Conservation (phyloP, 2,888 invertebrate species). For the Tyria jacobaeae region DNA sequence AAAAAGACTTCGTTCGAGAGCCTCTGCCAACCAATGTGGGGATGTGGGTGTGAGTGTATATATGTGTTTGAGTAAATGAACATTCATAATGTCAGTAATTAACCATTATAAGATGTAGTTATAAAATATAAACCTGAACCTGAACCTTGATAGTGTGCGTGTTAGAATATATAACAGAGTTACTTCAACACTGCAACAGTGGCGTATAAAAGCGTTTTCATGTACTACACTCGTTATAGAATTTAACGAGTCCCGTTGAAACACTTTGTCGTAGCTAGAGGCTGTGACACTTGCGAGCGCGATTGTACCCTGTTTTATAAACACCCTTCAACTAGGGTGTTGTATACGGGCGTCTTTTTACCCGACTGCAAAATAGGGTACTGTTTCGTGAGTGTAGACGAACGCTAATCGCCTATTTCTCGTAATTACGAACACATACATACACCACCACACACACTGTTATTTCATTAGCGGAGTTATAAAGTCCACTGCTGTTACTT, state of each 20-base stretch:
- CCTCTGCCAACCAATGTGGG: too few relatives aligned
- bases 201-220: constrained; percentile 40
- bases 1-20: too few relatives aligned
- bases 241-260: constrained; percentile 45
- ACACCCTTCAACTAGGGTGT: not conserved
- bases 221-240: constrained; percentile 45
- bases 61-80: too few relatives aligned
- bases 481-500: too few relatives aligned
- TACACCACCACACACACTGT: too few relatives aligned
- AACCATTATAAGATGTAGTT: too few relatives aligned
- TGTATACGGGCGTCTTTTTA: constrained; percentile 7
- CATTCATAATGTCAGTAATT: not conserved
- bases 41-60: too few relatives aligned
- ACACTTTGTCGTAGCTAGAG: constrained; percentile 37
- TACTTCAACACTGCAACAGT: constrained; percentile 24
- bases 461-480: too few relatives aligned
- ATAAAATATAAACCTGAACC: too few relatives aligned
- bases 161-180: not conserved
- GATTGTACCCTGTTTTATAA: constrained; percentile 34
- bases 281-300: constrained; percentile 30
- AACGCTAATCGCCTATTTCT: too few relatives aligned
- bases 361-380: not conserved
- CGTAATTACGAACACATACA: too few relatives aligned
- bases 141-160: not conserved
- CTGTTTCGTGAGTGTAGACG: too few relatives aligned